Evolutionary conservation across 1,140 invertebrate species (phyloP), one percentile per base, ranked within the genome.

Genomic region (Mizuhopecten yessoensis): DNA sequence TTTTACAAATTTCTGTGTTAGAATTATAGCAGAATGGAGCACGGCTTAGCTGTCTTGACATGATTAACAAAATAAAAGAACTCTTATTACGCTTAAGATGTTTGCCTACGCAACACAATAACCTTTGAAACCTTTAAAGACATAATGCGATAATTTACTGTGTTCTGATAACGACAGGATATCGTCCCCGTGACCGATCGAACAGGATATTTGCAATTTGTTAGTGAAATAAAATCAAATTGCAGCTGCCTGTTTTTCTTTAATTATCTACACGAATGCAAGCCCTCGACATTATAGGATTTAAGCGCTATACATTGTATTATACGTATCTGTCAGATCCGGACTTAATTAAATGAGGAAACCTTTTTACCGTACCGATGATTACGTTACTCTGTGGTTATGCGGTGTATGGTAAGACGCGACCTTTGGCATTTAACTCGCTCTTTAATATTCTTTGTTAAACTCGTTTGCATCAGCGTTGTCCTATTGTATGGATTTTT

Each of bases 341-440:
- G 29, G 57, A 5, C 57, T 75, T 75, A 75, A 75, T 75, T 75
- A 75, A 75, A 75, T n/a, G n/a, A 75, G 57, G 57, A n/a, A 75
- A 29, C 57, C 57, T 75, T 75, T 75, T 75, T 75, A 75, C 57
- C 57, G 57, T n/a, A 23, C 57, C 23, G 29, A 5, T 75, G 57
- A 75, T 75, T 75, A 17, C 11, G 57, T 75, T 75, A 9, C 57
- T 7, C 5, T n/a, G 45, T 17, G 1, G 57, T 75, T 75, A n/a
- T 75, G 29, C n/a, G 57, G 57, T 29, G n/a, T 75, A 75, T 75
- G 57, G 23, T 75, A 75, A 29, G 29, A 75, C 57, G 5, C n/a
- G 57, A n/a, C 57, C 57, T 75, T 75, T 29, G 57, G 3, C 11
- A 75, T 75, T 75, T 29, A 23, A 29, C n/a, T 75, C 2, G 57